phyloP scores from a whole-genome alignment of 2,797 vertebrate genomes.

The Gastrophryne carolinensis region DNA sequence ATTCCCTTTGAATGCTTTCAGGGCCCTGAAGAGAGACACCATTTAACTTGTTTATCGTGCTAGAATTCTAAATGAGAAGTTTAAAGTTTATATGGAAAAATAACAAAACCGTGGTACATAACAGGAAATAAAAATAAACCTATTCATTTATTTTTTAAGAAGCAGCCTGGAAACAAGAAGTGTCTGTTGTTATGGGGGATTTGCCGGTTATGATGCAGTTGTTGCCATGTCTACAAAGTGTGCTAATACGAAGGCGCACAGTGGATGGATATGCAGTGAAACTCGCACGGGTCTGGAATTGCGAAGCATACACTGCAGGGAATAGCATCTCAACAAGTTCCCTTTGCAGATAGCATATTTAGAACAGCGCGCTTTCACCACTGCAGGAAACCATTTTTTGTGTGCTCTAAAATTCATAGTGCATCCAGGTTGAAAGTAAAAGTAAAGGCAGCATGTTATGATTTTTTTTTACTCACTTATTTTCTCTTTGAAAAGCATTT shows the following conservation, averaged over 20 bases:
- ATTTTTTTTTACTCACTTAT: neutral
- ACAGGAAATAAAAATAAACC: too few species aligned
- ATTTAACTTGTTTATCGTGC: too few species aligned
- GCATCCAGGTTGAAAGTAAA: constrained; percentile 4
- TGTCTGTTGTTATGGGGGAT: neutral
- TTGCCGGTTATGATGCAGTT: neutral
- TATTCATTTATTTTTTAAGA: too few species aligned
- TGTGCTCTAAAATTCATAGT: neutral
- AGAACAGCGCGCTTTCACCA: neutral
- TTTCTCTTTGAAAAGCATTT: neutral
- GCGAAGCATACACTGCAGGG: neutral
- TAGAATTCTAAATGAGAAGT: too few species aligned
- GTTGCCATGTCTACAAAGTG: neutral
- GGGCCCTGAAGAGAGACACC: too few species aligned
- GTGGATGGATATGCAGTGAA: neutral
- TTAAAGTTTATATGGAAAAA: too few species aligned
- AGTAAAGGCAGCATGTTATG: constrained; percentile 1
- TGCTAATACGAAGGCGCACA: neutral
- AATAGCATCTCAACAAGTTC: neutral
- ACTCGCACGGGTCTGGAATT: neutral
- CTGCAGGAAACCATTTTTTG: constrained; percentile 1
- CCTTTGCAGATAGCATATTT: neutral
- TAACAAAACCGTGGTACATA: too few species aligned
- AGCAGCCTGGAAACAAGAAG: too few species aligned
- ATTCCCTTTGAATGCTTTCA: too few species aligned